These are phyloP conservation scores for Cantharis nigra DNA, from an alignment of 2,888 invertebrate genomes.

Conservation along the genomic window DNA sequence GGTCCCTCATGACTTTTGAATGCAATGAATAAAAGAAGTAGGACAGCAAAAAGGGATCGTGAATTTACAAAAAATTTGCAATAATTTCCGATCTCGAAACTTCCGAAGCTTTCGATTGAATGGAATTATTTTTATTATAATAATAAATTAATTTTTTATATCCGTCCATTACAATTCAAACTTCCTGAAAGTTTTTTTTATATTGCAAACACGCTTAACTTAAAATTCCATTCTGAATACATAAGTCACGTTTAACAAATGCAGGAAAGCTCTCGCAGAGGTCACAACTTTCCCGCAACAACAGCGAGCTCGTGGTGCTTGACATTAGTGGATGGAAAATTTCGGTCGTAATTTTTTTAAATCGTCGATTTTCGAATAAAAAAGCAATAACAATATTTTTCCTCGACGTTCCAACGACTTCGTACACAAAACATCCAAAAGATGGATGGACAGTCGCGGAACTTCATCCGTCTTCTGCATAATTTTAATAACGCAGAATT, in stretches of 20 bases:
- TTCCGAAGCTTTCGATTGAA: neutral
- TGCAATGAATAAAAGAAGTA: neutral
- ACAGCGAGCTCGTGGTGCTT: neutral
- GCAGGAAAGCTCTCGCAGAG: constrained; percentile 10
- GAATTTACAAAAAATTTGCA: neutral
- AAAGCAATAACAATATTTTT: constrained; percentile 44
- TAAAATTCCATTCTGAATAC: constrained; percentile 16
- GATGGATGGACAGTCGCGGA: neutral
- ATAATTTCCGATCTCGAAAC: neutral
- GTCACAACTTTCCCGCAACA: constrained; percentile 6
- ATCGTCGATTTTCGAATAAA: constrained; percentile 36
- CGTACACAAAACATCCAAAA: neutral
- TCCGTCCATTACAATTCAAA: neutral
- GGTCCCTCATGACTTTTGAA: neutral
- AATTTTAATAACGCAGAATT: neutral
- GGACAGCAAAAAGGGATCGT: neutral
- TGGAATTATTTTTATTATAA: neutral
- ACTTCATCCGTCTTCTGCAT: neutral
- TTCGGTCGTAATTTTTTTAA: constrained; percentile 37
- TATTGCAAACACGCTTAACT: neutral
- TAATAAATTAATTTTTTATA: neutral
- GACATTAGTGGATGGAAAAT: constrained; percentile 29
- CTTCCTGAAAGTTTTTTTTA: neutral
- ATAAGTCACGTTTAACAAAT: constrained; percentile 19
- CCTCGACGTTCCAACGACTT: constrained; percentile 41